phyloP scores from a whole-genome alignment of 2,797 vertebrate species.

The Aplochiton taeniatus region DNA sequence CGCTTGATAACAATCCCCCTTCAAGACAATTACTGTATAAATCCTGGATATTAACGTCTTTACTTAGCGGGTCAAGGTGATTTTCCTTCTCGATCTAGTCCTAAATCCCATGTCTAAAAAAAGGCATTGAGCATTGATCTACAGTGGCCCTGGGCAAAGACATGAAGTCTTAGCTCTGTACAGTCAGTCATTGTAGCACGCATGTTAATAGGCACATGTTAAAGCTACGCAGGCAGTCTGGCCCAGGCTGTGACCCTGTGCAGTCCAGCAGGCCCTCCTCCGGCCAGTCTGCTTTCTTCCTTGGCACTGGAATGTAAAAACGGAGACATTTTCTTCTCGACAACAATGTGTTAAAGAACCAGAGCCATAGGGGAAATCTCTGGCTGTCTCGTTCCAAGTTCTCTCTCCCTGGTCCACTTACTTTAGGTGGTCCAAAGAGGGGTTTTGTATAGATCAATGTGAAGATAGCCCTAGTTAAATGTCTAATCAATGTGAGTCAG shows the following conservation, averaged over 20 bases:
- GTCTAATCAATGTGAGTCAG: slow-evolving; percentile 22
- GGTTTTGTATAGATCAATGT: slow-evolving; percentile 5
- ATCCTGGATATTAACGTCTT: slow-evolving; percentile 49
- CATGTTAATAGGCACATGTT: slow-evolving; percentile 54
- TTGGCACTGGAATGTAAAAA: slow-evolving; percentile 52
- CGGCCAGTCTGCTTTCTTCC: slow-evolving; percentile 58
- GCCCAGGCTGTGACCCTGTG: slow-evolving; percentile 38
- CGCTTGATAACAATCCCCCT: slow-evolving; percentile 53
- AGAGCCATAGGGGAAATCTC: slow-evolving; percentile 25
- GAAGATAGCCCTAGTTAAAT: background rate
- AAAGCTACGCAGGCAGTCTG: slow-evolving; percentile 40
- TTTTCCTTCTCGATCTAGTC: slow-evolving; percentile 6
- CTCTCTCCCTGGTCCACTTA: slow-evolving; percentile 3
- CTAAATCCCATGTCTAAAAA: too few relatives aligned
- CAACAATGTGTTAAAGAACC: slow-evolving; percentile 51
- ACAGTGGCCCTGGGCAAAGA: slow-evolving; percentile 25
- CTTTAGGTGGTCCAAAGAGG: slow-evolving; percentile 1
- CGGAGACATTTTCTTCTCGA: slow-evolving; percentile 49
- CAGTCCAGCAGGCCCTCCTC: slow-evolving; percentile 35
- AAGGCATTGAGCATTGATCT: background rate
- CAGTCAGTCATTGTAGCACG: slow-evolving; percentile 7
- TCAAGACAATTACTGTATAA: slow-evolving; percentile 39
- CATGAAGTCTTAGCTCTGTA: background rate
- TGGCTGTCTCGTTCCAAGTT: background rate
- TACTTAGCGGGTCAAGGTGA: slow-evolving; percentile 42